phyloP scores from a whole-genome alignment of 2,113 vertebrate genomes.

The Scomber colias region DNA sequence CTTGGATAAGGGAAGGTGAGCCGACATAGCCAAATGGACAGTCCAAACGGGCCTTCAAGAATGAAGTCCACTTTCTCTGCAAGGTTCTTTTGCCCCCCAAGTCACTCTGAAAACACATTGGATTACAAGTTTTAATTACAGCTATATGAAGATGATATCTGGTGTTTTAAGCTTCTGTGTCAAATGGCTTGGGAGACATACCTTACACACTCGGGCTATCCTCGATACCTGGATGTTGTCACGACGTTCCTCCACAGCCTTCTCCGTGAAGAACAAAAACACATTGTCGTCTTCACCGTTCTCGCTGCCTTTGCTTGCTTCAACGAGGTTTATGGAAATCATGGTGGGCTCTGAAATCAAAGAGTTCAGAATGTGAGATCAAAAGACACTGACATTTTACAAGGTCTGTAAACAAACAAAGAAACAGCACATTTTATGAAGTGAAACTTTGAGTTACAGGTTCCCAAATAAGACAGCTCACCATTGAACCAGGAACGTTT shows the following conservation, averaged over 20 bases:
- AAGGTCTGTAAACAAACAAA: too few relatives aligned
- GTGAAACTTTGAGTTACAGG: background rate
- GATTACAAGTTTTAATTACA: background rate
- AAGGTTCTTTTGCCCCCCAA: conserved; percentile 23
- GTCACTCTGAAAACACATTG: conserved; percentile 32
- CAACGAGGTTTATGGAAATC: conserved; percentile 13
- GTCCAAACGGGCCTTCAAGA: conserved; percentile 42
- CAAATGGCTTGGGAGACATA: background rate
- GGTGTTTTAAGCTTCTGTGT: background rate
- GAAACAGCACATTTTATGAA: too few relatives aligned
- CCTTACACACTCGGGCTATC: conserved; percentile 53
- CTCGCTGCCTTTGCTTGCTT: conserved; percentile 2
- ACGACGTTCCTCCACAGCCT: conserved; percentile 2
- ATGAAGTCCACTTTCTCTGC: conserved; percentile 42
- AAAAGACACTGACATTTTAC: too few relatives aligned
- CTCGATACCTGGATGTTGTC: conserved; percentile 36
- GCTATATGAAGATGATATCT: background rate
- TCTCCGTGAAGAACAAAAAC: conserved; percentile 53
- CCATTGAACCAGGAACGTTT: conserved; percentile 38
- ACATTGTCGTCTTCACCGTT: background rate
- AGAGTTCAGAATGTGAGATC: background rate
- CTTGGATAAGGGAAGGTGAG: conserved; percentile 9
- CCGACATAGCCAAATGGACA: conserved; percentile 28
- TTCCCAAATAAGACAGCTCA: background rate
- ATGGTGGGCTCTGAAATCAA: conserved; percentile 44